phyloP scores from a whole-genome alignment of 2,113 vertebrate species.

The Peromyscus californicus region DNA sequence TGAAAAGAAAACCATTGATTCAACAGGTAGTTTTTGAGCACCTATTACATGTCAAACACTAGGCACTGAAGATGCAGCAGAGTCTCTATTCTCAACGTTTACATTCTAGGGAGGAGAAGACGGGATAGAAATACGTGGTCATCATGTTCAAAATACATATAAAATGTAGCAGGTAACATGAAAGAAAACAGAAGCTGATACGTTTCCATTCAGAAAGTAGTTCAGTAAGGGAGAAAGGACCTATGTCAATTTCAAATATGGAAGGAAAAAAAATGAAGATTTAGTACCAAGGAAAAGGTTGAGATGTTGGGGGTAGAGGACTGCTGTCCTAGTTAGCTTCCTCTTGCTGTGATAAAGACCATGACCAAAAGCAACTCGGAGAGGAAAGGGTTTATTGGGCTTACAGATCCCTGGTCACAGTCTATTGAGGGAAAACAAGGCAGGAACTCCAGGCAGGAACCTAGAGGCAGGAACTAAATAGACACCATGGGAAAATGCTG shows the following conservation, averaged over 20 bases:
- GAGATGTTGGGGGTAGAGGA: not conserved
- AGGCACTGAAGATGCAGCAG: not conserved
- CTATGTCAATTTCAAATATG: not conserved
- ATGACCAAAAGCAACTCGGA: not conserved
- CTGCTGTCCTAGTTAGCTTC: not conserved
- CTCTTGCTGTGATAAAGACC: not conserved
- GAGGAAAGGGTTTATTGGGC: not conserved
- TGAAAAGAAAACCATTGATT: constrained; percentile 9
- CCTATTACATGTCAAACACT: not conserved
- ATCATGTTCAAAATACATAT: not conserved
- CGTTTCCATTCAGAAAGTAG: not conserved
- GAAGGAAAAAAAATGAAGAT: not conserved
- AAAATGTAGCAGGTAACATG: not conserved
- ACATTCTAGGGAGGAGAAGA: not conserved
- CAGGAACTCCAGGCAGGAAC: not conserved
- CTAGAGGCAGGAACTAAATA: not conserved
- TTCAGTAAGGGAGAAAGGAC: not conserved
- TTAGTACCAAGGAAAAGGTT: not conserved
- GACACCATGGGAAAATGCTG: not conserved
- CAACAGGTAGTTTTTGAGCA: not conserved
- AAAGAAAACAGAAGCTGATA: not conserved
- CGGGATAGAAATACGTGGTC: not conserved
- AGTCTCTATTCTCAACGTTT: not conserved
- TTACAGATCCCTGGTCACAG: not conserved
- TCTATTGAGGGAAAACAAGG: not conserved